Base-by-base conservation (phyloP, 2,888 invertebrate species). In the Globia sparganii region DNA sequence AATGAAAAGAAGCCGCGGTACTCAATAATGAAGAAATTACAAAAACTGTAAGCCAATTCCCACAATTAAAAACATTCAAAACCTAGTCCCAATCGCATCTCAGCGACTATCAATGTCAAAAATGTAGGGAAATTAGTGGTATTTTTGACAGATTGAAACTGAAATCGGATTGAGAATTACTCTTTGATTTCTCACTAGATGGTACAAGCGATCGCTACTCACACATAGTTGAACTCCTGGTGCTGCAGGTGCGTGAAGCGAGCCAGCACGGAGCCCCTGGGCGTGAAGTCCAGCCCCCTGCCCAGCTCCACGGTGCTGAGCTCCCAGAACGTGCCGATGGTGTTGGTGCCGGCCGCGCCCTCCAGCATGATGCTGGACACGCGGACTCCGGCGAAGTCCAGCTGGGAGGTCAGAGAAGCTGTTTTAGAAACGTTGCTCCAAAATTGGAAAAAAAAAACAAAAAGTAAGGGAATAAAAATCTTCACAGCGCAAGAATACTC, bases 261-360 rank as follows among this genome's bases (percentile, higher is more conserved):
- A 0, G 98, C 98, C 67, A 98, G 97, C 56, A 98, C 97, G 64
- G 97, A 93, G 67, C 98, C 98, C 0, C 98, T 97, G 0, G 98
- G 98, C 15, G 97, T 97, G 94, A 99, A 99, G 95, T 99, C 98
- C 91, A 99, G 97, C 0, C 99, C 99, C 1, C 98, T 97, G 0
- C 98, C 97, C 58, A 99, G 92, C 90, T 99, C 98, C 84, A 98
- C 97, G 69, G 98, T 98, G 76, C 98, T 98, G 93, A 98, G 97
- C 95, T 98, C 98, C 98, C 98, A 99, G 94, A 97, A 98, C 0
- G 98, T 98, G 79, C 94, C 94, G 59, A 98, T 84, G 1, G 93
- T 92, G 93, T 98, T 98, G 25, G 91, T 88, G 0, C 97, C 97
- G 0, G 97, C 97, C 25, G 94, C 88, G 1, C 97, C 94, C 62